Percentiles rank a stretch among this genome's conserved stretches.
Evolutionary conservation across 2,888 invertebrate genomes (phyloP).

Genomic region (Choristoneura rosaceana): DNA sequence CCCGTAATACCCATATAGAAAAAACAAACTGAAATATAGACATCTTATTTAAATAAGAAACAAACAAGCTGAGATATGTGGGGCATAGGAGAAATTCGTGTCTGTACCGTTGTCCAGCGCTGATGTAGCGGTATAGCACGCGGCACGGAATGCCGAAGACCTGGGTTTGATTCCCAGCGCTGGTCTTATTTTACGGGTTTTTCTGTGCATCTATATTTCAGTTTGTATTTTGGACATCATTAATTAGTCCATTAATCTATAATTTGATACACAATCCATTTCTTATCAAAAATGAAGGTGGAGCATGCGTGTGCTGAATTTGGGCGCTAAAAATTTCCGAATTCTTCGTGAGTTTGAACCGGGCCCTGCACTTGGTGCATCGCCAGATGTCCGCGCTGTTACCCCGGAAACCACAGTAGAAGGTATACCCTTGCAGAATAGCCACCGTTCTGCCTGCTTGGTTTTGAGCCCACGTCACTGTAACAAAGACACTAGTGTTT

Average conservation of each 20-base stretch:
- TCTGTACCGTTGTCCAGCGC: too few relatives aligned
- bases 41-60: too few relatives aligned
- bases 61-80: too few relatives aligned
- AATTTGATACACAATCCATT: conserved; percentile 21
- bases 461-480: conserved; percentile 48
- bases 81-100: too few relatives aligned
- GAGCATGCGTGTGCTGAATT: conserved; percentile 27
- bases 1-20: too few relatives aligned
- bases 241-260: neutral
- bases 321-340: conserved; percentile 22
- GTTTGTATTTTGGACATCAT: too few relatives aligned
- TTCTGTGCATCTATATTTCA: too few relatives aligned
- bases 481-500: conserved; percentile 29
- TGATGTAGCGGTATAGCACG: too few relatives aligned
- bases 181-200: too few relatives aligned
- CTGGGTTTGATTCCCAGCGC: too few relatives aligned
- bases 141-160: too few relatives aligned
- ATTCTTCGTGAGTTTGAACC: conserved; percentile 42
- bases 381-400: conserved; percentile 39
- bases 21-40: too few relatives aligned
- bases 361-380: conserved; percentile 44
- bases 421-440: conserved; percentile 51
- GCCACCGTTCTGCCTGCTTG: conserved; percentile 47
- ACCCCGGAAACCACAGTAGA: conserved; percentile 45
- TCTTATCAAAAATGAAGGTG: conserved; percentile 18